Evolutionary conservation across 2,888 invertebrate genomes (phyloP), one percentile per base, ranked within the genome.

Genomic region (Patella caerulea): DNA sequence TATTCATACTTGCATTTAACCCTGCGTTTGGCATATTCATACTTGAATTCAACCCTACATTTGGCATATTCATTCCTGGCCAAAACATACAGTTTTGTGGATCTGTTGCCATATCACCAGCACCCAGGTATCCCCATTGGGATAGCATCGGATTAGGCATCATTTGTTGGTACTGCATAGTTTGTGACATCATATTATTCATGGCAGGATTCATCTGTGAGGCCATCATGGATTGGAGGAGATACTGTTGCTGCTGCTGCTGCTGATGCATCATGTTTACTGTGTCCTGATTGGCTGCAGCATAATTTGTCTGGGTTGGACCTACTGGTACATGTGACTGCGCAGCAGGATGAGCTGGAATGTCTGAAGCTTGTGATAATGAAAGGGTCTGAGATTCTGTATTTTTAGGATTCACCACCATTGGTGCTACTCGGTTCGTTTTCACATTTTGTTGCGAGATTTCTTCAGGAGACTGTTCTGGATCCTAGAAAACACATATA

Each of bases 131-230:
- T 11, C 65, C 65, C 65, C 65, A 65, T 65, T 19, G 71, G 17
- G 73, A 15, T 52, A 72, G 3, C 19, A 71, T 55, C 2, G 71
- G 56, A 56, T 71, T 72, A 7, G 34, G 52, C 76, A 76, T 76
- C 71, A 76, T 76, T 14, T 71, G 70, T 14, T 55, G 29, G 56
- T 72, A 55, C 59, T 59, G 55, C 15, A 24, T 24, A 53, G 55
- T 24, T 5, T 24, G 54, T 54, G 73, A 73, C 45, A 73, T 45
- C 71, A 76, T 55, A 19, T 72, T 72, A 71, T 53, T 19, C 71
- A 78, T 19, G 65, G 72, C 52, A 5, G 65, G 78, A 65, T 78
- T 72, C 59, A 55, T 17, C 53, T 72, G 76, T 45, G 76, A 24
- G 2, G 73, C 29, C 34, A 73, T 55, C 74, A 77, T 55, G 45